Evolutionary conservation across 2,888 invertebrate species (phyloP), one percentile per base, ranked within the genome.

Genomic region (Polietes domitor): DNA sequence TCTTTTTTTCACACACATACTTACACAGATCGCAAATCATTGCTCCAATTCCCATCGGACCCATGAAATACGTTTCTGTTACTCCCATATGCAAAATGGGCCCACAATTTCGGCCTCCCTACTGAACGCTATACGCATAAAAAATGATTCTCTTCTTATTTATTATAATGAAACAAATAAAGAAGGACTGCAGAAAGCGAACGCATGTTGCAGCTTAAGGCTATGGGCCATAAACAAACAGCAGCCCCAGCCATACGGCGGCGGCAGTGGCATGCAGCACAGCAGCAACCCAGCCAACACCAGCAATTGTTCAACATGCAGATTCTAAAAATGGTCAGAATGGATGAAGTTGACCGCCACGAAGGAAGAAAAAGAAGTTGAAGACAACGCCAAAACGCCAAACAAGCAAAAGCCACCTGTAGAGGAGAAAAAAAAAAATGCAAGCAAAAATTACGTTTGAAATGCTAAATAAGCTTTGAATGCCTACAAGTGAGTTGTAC

Each of bases 211-310:
- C 19, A 2, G 86, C 87, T 87, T 75, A 72, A 76, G 87, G 87
- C 86, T 86, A 85, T 87, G 83, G 87, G 85, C 83, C 87, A 87
- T 85, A 85, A 80, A 76, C 84, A 86, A 86, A 87, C 86, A 80
- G 86, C 87, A 87, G 86, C 86, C 70, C 43, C 65, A 63, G 32
- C 37, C 61, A 77, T 15, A 9, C 37, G 73, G 53, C 32, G 24
- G 26, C 9, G 24, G n/a, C 15, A 26, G 26, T 24, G 58, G 58
- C 58, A 26, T 41, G 41, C 47, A 47, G 12, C 32, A 50, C 17
- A 5, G 3, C 47, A 47, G 15, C 47, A 47, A 47, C n/a, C 47
- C 47, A 47, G 15, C 47, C n/a, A 17, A 5, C n/a, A 50, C 5
- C 58, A 58, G 58, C 26, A 58, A 26, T 26, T 58, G 26, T 1